Evolutionary conservation across 2,797 vertebrate genomes (phyloP), one percentile per base, ranked within the genome.

Genomic region (Cynodonichthys magdalenae): DNA sequence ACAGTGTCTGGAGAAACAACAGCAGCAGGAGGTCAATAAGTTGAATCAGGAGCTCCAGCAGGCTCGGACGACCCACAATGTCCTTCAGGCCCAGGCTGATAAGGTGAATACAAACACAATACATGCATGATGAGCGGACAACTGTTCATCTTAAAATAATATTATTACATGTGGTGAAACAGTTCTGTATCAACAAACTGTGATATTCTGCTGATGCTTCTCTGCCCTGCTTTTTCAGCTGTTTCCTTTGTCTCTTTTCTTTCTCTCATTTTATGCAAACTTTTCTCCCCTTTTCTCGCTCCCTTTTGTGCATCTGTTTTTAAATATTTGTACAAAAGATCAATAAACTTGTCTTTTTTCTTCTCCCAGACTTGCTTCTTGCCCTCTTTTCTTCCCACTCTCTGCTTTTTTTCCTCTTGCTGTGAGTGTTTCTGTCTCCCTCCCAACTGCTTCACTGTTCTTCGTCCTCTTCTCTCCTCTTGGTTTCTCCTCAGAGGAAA

Each of bases 41-140:
- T 84, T 93, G n/a, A 93, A 85, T 81, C 92, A 93, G 75, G 93
- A 95, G 84, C 88, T 94, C 42, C 93, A 94, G 80, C 92, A 94
- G 83, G 92, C 91, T 52, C 86, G 90, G 71, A 78, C 83, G 0
- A 90, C 92, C 5, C 92, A 94, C 79, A 92, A 93, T 66, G 80
- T 88, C 28, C 90, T 95, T 73, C 94, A 94, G 85, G 88, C 92
- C 7, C 92, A 93, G 68, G 66, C 81, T 10, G 93, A 94, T 75
- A 93, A 95, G 89, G 94, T 95, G 80, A 48, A 71, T 20, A 31
- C 31, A 19, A 19, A 50, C 44, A 68, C 17, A 58, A 28, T 15
- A 36, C 46, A 19, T 19, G 34, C 28, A 39, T 28, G 31, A 60
- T 24, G 53, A 60, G 39, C 54, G 62, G 28, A 29, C 0, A 66